Percentiles rank a stretch among this genome's conserved stretches.
phyloP scores from a whole-genome alignment of 2,797 vertebrate genomes.

The Phrynocephalus forsythii region DNA sequence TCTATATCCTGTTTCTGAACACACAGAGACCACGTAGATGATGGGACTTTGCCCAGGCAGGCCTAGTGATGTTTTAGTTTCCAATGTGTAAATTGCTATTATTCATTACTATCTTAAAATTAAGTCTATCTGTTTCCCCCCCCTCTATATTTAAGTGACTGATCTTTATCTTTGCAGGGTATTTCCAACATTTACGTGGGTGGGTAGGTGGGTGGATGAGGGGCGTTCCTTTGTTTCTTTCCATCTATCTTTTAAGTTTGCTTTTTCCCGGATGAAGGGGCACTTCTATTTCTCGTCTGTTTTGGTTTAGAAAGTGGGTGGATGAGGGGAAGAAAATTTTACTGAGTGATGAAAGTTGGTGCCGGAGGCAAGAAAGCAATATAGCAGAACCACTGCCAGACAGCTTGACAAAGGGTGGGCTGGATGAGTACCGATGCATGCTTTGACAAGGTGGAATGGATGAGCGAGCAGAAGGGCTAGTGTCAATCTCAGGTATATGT shows the following conservation, averaged over 20 bases:
- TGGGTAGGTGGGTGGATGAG: not conserved
- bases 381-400: conserved; percentile 23
- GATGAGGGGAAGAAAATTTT: not conserved
- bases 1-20: conserved; percentile 19
- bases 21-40: not conserved
- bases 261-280: not conserved
- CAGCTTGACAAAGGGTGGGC: conserved; percentile 3
- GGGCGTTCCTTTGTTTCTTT: not conserved
- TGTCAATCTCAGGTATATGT: conserved; percentile 33
- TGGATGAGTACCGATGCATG: conserved; percentile 29
- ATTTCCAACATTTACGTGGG: conserved; percentile 45
- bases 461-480: conserved; percentile 30
- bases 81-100: conserved; percentile 28
- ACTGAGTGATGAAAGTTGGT: conserved; percentile 61
- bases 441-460: conserved; percentile 18
- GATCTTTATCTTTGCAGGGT: conserved; percentile 47
- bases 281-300: conserved; percentile 58
- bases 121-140: not conserved
- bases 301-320: conserved; percentile 45
- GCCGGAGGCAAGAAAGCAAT: conserved; percentile 64
- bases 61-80: not conserved
- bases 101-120: conserved; percentile 41
- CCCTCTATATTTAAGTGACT: not conserved
- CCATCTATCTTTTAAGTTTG: not conserved
- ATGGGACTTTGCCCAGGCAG: conserved; percentile 19